Percentiles rank a stretch among this genome's conserved stretches.
These are phyloP conservation scores for Sesamia inferens DNA, from an alignment of 2,888 invertebrate species.

Conservation along the genomic window DNA sequence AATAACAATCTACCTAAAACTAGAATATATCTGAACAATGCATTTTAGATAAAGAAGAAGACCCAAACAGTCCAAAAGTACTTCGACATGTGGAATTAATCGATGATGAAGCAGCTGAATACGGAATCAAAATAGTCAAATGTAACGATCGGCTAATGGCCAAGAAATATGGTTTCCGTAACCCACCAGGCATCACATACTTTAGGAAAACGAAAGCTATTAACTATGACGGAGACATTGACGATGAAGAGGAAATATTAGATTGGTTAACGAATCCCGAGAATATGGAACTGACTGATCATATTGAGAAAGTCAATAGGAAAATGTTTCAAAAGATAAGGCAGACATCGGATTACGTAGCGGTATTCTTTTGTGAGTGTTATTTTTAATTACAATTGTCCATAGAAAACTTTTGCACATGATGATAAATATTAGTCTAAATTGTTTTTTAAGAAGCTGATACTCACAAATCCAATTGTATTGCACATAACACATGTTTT, in stretches of 20 bases:
- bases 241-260: constrained; percentile 96
- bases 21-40: too few relatives aligned
- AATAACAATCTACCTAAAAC: too few relatives aligned
- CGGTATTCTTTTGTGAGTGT: constrained; percentile 97
- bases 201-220: constrained; percentile 97
- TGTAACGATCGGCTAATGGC: constrained; percentile 97
- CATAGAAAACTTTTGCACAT: neutral
- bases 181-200: constrained; percentile 97
- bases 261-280: constrained; percentile 98
- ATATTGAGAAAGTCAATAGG: constrained; percentile 96
- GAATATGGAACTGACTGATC: constrained; percentile 98
- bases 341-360: constrained; percentile 96
- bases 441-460: constrained; percentile 38
- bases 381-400: constrained; percentile 44
- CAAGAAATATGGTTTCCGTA: constrained; percentile 97
- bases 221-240: constrained; percentile 97
- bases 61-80: constrained; percentile 94
- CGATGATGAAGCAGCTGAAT: constrained; percentile 97
- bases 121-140: constrained; percentile 97
- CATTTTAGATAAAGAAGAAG: constrained; percentile 93
- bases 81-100: constrained; percentile 96
- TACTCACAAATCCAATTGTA: constrained; percentile 77
- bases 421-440: constrained; percentile 13
- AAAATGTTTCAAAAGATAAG: constrained; percentile 98
- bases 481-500: constrained; percentile 90